These are phyloP conservation scores for Propsilocerus akamusi DNA, from an alignment of 1,140 invertebrate species.

Conservation along the genomic window DNA sequence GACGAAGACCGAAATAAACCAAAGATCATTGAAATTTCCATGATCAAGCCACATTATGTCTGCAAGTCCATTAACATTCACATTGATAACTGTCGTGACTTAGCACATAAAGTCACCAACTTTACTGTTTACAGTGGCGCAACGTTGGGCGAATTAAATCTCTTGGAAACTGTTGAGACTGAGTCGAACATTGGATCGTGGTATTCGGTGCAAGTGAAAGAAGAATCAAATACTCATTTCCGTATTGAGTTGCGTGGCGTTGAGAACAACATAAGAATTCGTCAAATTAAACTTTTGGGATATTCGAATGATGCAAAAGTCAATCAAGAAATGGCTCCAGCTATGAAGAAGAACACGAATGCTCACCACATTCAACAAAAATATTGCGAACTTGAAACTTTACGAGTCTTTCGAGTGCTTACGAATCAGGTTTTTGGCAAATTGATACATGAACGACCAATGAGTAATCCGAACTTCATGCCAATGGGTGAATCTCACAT, in stretches of 20 bases:
- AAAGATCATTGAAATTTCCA: constrained; percentile 47
- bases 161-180: constrained; percentile 64
- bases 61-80: constrained; percentile 53
- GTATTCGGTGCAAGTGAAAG: constrained; percentile 59
- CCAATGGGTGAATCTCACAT: constrained; percentile 9
- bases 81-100: constrained; percentile 82
- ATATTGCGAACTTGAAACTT: constrained; percentile 80
- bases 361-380: constrained; percentile 52
- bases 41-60: constrained; percentile 21
- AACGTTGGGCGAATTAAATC: constrained; percentile 59
- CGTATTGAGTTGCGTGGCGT: constrained; percentile 78
- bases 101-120: constrained; percentile 73
- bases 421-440: constrained; percentile 90
- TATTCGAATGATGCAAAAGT: constrained; percentile 11
- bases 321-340: constrained; percentile 4
- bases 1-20: constrained; percentile 89
- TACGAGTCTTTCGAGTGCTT: constrained; percentile 84
- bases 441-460: constrained; percentile 34
- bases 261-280: constrained; percentile 70
- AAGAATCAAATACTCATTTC: constrained; percentile 26
- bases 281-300: constrained; percentile 46
- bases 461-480: constrained; percentile 7
- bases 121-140: constrained; percentile 64
- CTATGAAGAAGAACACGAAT: constrained; percentile 14
- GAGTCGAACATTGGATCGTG: constrained; percentile 62